A percentile compares a stretch with the other conserved stretches of the same genome.
phyloP scores from a whole-genome alignment of 1,140 invertebrate genomes.

The Pantala flavescens region DNA sequence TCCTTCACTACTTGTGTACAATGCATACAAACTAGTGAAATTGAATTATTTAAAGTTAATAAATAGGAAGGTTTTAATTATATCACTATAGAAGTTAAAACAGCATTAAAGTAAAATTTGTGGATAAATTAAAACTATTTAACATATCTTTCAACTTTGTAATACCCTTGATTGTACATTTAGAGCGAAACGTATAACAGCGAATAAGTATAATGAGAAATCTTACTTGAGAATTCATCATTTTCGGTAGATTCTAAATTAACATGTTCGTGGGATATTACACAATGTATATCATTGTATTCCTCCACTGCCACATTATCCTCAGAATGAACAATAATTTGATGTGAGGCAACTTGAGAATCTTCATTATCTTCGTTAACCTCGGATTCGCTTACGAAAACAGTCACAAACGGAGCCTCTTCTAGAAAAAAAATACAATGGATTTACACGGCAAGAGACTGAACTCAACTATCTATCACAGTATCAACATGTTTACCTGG shows the following conservation, averaged over 20 bases:
- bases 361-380: neutral
- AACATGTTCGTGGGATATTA: neutral
- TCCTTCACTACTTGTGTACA: too few relatives aligned
- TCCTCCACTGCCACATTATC: neutral
- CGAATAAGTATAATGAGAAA: neutral
- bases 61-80: too few relatives aligned
- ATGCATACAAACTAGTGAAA: too few relatives aligned
- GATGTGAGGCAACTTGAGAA: neutral
- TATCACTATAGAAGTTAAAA: too few relatives aligned
- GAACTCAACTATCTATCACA: neutral
- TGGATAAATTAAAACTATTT: too few relatives aligned
- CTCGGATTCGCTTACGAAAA: neutral
- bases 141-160: too few relatives aligned
- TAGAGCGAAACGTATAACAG: too few relatives aligned
- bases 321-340: neutral
- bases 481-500: constrained; percentile 6
- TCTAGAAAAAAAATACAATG: neutral
- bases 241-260: neutral
- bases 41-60: too few relatives aligned
- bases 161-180: too few relatives aligned
- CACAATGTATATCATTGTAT: constrained; percentile 3
- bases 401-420: neutral
- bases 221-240: neutral
- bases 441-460: too few relatives aligned
- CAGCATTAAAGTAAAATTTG: too few relatives aligned